Percentiles rank a stretch among this genome's conserved stretches.
phyloP scores from a whole-genome alignment of 2,797 vertebrate species.

The Glyptemys insculpta region DNA sequence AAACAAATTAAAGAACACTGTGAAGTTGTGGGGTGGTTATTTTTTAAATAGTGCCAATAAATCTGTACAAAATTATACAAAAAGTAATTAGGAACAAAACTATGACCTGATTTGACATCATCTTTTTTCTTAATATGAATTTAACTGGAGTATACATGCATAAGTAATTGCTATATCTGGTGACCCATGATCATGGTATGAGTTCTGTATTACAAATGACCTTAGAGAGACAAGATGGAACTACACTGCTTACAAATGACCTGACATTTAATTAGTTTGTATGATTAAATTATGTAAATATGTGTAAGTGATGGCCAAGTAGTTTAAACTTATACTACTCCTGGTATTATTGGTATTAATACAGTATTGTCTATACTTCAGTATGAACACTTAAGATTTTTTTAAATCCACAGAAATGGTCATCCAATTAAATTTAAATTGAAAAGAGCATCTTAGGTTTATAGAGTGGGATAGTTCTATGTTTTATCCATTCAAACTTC shows the following conservation, averaged over 20 bases:
- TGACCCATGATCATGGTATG: conserved; percentile 76
- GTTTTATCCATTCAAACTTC: conserved; percentile 42
- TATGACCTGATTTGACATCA: conserved; percentile 63
- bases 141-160: conserved; percentile 77
- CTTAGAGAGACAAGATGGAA: conserved; percentile 12
- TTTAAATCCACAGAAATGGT: conserved; percentile 45
- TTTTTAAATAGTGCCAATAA: conserved; percentile 54
- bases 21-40: neutral
- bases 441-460: conserved; percentile 21
- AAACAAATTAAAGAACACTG: conserved; percentile 42
- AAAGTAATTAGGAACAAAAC: conserved; percentile 73
- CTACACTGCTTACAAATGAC: conserved; percentile 69
- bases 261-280: conserved; percentile 81
- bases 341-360: conserved; percentile 34
- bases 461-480: conserved; percentile 21
- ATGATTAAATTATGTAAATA: conserved; percentile 80
- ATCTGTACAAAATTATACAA: conserved; percentile 71
- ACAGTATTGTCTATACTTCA: neutral
- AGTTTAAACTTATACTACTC: conserved; percentile 70
- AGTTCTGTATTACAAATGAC: conserved; percentile 79
- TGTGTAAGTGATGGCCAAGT: conserved; percentile 65
- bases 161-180: conserved; percentile 80
- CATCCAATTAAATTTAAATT: conserved; percentile 55
- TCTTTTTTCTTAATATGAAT: conserved; percentile 74
- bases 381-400: conserved; percentile 58